These are phyloP conservation scores for Lithophane semibrunnea DNA, from an alignment of 2,888 invertebrate species.

Conservation along the genomic window DNA sequence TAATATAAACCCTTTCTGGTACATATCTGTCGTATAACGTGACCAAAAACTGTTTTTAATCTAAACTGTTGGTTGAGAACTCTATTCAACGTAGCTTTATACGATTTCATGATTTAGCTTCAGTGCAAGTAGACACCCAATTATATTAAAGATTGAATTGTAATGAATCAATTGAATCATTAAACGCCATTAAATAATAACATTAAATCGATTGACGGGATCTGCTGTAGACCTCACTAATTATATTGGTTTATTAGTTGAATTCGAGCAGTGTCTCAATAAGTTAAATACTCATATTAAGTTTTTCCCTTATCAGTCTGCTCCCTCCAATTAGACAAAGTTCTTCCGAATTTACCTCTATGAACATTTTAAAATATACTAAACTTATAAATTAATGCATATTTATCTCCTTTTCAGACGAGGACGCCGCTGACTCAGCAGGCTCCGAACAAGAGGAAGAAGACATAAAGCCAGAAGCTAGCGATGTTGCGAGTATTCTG, in stretches of 20 bases:
- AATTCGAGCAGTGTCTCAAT: background rate
- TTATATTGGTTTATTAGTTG: background rate
- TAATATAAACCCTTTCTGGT: slow-evolving; percentile 5
- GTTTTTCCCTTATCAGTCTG: background rate
- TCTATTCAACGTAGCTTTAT: background rate
- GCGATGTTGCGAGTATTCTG: slow-evolving; percentile 81
- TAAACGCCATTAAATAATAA: background rate
- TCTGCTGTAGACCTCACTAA: background rate
- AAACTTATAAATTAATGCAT: slow-evolving; percentile 1
- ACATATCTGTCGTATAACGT: background rate
- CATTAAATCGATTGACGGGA: background rate
- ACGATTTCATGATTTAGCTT: background rate
- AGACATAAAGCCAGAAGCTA: slow-evolving; percentile 65
- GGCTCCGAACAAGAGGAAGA: slow-evolving; percentile 72
- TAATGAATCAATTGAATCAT: background rate
- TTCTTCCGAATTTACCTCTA: background rate
- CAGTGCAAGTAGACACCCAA: background rate
- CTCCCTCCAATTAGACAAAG: background rate
- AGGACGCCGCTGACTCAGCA: slow-evolving; percentile 74
- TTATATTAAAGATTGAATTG: background rate
- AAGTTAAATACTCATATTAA: background rate
- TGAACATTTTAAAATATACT: background rate
- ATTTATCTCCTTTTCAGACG: slow-evolving; percentile 68
- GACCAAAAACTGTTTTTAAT: background rate
- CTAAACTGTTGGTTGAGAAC: background rate